Evolutionary conservation across 2,113 vertebrate species (phyloP).

Genomic region (Gallinago undulata): DNA sequence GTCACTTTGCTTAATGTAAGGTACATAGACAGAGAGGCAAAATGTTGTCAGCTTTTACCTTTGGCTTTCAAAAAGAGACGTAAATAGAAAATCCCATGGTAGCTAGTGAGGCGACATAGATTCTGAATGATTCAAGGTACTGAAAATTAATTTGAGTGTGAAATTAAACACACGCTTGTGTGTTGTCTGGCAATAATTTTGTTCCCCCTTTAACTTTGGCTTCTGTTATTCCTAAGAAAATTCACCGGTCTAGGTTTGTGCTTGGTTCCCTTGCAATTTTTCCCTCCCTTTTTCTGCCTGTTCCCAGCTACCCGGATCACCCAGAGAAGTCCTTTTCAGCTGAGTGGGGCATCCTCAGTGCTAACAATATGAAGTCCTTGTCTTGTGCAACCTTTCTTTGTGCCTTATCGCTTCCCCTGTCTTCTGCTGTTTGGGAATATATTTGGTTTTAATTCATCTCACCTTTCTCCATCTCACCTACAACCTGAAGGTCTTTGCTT

Average conservation of each 20-base stretch:
- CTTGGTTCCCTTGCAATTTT: neutral
- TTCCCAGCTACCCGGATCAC: neutral
- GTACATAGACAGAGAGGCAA: neutral
- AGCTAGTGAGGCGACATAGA: neutral
- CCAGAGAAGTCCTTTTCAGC: neutral
- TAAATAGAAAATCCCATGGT: neutral
- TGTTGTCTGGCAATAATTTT: neutral
- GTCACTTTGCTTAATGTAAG: neutral
- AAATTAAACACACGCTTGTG: neutral
- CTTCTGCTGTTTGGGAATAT: neutral
- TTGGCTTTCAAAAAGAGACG: neutral
- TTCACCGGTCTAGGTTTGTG: neutral
- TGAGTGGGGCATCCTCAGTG: neutral
- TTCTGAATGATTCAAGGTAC: neutral
- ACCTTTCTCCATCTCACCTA: neutral
- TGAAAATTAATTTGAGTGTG: neutral
- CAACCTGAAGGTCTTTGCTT: neutral
- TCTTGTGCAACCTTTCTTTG: neutral
- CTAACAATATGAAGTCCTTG: neutral
- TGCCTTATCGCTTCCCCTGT: neutral
- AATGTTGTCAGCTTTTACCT: neutral
- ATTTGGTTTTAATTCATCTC: neutral
- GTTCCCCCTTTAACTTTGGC: neutral
- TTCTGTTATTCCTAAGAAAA: neutral
- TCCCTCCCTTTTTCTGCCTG: fast-evolving